Base-by-base conservation (phyloP, 2,113 vertebrate genomes). In the Rynchops niger region DNA sequence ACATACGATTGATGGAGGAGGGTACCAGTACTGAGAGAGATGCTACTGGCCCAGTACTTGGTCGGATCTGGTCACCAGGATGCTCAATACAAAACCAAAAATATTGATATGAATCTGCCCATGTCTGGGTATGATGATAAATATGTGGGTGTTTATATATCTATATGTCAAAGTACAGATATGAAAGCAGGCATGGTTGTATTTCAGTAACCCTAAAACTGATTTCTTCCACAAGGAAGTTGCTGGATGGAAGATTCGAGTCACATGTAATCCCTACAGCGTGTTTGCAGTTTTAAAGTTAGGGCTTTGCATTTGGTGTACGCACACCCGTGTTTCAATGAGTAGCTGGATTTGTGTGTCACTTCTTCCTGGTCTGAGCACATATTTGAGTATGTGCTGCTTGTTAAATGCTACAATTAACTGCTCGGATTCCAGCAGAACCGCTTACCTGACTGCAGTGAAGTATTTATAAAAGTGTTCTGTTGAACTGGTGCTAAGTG, bases 251-350 rank as follows among this genome's bases (percentile, higher is more conserved):
- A 62, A 67, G 52, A 14, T 78, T 29, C 1, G 16, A 63, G 38
- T 49, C 6, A 8, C 8, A 2, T 2, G 8, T 8, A 32, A n/a
- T 55, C 20, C 40, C 58, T 30, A 4, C 26, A 42, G 43, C 6
- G 19, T 15, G 10, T 62, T 38, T 73, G 34, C 40, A 12, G 16
- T 56, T 93, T 50, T 9, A 21, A 74, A 82, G n/a, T 10, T 26
- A 62, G 26, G 62, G 49, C 15, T 38, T 32, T 88, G 73, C 3
- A 3, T 50, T 40, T 55, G 74, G 32, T 21, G 12, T 15, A 11
- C 9, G 50, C 22, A 40, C 50, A 19, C 9, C 27, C 0, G 1
- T 36, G 56, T 45, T 66, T 14, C 0, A 1, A 5, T 7, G 55
- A 66, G 52, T 12, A 25, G 38, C 49, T 76, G 65, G 27, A 32